Percentiles rank a stretch among this genome's conserved stretches.
These are phyloP conservation scores for Branchinecta sandiegonensis DNA, from an alignment of 2,888 invertebrate genomes.

Conservation along the genomic window DNA sequence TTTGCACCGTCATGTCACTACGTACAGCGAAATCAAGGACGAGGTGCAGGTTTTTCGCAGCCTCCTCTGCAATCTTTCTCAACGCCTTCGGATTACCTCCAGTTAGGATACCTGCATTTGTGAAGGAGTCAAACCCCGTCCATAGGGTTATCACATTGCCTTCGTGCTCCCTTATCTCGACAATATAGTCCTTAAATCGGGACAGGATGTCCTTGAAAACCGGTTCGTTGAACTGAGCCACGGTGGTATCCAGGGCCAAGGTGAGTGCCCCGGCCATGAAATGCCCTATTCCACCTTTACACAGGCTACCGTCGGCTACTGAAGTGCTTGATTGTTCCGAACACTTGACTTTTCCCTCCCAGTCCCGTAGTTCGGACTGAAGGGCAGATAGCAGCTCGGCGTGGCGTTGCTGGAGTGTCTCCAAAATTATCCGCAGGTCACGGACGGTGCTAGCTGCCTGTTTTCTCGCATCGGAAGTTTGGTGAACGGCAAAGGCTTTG, in stretches of 20 bases:
- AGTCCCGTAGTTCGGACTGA: neutral
- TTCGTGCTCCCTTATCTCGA: neutral
- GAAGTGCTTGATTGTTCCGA: neutral
- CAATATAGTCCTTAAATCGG: neutral
- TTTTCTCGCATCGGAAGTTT: neutral
- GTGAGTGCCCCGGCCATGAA: constrained; percentile 11
- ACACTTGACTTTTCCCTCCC: neutral
- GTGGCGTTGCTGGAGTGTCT: neutral
- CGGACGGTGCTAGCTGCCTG: neutral
- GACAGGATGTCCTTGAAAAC: neutral
- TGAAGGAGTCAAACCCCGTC: neutral
- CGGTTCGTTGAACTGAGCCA: constrained; percentile 6
- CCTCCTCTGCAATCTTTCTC: neutral
- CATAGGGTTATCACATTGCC: neutral
- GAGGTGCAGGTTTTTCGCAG: neutral
- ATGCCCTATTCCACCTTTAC: constrained; percentile 4
- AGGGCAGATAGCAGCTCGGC: constrained; percentile 2
- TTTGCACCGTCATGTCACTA: neutral
- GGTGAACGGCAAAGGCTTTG: neutral
- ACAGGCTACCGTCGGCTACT: neutral
- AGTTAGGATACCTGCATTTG: neutral
- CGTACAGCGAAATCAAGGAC: neutral
- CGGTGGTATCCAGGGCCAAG: neutral
- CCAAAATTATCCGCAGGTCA: neutral
- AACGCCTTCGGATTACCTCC: constrained; percentile 7